These are phyloP conservation scores for Paratrypauchen microcephalus DNA, from an alignment of 2,797 vertebrate species.

Conservation along the genomic window DNA sequence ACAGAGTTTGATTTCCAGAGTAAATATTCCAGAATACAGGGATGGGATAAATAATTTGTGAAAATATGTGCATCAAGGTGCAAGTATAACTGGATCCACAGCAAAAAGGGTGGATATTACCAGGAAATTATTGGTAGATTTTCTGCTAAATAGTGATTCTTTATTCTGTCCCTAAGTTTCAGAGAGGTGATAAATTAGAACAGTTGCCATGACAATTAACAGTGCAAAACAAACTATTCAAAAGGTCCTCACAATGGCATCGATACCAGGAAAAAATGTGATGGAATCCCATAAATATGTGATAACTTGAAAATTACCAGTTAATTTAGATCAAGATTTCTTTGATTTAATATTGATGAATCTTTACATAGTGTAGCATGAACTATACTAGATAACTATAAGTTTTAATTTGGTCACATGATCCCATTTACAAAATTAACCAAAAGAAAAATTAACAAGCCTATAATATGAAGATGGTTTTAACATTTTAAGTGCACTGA, in stretches of 20 bases:
- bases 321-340: background rate
- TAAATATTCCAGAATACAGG: conserved; percentile 68
- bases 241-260: background rate
- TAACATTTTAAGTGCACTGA: background rate
- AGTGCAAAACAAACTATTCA: background rate
- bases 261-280: background rate
- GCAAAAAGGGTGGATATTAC: background rate
- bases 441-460: no score
- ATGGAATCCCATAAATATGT: background rate
- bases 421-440: no score
- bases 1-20: conserved; percentile 72
- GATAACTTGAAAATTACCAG: background rate
- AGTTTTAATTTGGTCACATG: background rate
- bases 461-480: no score
- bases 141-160: background rate
- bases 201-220: background rate
- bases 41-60: conserved; percentile 64
- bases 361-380: background rate
- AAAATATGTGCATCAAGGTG: conserved; percentile 52
- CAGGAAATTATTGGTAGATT: background rate
- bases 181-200: background rate
- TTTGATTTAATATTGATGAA: background rate
- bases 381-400: background rate
- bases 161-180: background rate
- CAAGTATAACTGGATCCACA: conserved; percentile 18